Evolutionary conservation across 1,140 invertebrate species (phyloP), one percentile per base, ranked within the genome.

Genomic region (Drosophila aff.): DNA sequence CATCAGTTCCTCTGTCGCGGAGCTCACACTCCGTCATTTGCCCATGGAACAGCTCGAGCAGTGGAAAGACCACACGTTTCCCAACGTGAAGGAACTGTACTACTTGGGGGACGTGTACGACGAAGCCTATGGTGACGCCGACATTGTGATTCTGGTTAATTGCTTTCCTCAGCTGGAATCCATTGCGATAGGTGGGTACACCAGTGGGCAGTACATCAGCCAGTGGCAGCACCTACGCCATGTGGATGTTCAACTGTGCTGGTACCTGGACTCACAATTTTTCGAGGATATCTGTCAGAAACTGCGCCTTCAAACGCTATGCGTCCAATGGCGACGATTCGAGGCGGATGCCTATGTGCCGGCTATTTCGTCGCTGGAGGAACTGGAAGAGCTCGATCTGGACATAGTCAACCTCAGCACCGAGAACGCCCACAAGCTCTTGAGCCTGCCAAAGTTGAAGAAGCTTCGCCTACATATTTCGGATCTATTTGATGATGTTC

Each of bases 181-280:
- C 2, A 9, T 77, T 7, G 47, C 38, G 15, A 11, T 77, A 10
- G 58, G 55, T 16, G 75, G 75, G 4, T 33, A 60, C 21, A 15
- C 26, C 16, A 61, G 41, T 18, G 75, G 75, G 3, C 28, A 33
- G 15, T 11, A 77, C 40, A 68, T 77, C 9, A 38, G 43, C 40
- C 41, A 28, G 18, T 77, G 58, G 64, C 6, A n/a, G 9, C 11
- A 77, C n/a, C 52, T 77, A 13, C 64, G 41, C 11, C 49, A 58
- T 7, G 40, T 77, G 7, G 75, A 77, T 44, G 23, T 77, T 0
- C 63, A 77, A 21, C 49, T 77, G 4, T 77, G 75, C 40, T 58
- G 38, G 47, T 41, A 40, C 64, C 10, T 77, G 13, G 43, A 40
- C 31, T 6, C 21, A 0, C 28, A 50, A 11, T 47, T 6, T 33